Conservation (phyloP, 2,797 vertebrate species). For the Bradypodion ventrale region DNA sequence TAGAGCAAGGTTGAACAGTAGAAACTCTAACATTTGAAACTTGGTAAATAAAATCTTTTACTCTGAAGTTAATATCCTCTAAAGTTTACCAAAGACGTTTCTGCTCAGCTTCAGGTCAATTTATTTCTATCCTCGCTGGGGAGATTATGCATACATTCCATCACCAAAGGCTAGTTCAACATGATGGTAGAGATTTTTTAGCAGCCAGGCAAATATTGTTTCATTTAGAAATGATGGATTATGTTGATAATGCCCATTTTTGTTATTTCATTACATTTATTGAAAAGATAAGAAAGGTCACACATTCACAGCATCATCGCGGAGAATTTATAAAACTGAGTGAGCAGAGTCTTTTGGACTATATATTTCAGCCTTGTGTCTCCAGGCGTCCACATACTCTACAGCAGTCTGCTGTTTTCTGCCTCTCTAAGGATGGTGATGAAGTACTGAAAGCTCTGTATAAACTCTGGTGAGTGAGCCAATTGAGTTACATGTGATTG, state of each 20-base stretch:
- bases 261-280: conserved; percentile 30
- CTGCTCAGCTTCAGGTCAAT: conserved; percentile 26
- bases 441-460: too few relatives aligned
- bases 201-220: conserved; percentile 23
- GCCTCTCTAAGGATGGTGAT: too few relatives aligned
- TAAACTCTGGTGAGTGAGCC: not conserved
- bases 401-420: too few relatives aligned
- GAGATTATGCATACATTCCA: not conserved
- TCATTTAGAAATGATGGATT: conserved; percentile 31
- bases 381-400: not conserved
- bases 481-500: too few relatives aligned
- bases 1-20: not conserved
- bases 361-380: not conserved
- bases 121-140: conserved; percentile 2
- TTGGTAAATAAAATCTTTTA: conserved; percentile 7
- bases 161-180: not conserved
- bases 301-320: not conserved
- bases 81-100: not conserved
- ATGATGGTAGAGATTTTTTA: conserved; percentile 1
- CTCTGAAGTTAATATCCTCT: conserved; percentile 19
- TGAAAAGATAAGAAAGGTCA: conserved; percentile 15
- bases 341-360: not conserved
- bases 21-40: conserved; percentile 1
- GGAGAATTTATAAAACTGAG: not conserved
- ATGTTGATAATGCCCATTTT: conserved; percentile 31